These are phyloP conservation scores for Chaetophractus vellerosus DNA, from an alignment of 2,797 vertebrate species.

Conservation along the genomic window DNA sequence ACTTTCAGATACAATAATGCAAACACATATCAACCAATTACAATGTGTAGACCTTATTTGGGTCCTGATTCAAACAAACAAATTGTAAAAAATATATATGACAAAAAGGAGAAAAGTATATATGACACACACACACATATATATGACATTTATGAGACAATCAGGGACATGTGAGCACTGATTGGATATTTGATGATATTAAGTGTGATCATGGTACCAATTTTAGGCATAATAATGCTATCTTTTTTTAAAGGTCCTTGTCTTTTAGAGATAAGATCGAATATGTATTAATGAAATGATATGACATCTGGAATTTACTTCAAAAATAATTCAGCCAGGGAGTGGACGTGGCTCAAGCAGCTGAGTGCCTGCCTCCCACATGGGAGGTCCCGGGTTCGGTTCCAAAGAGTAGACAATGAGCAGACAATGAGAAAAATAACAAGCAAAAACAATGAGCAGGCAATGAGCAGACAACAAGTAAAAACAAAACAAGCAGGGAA, in stretches of 20 bases:
- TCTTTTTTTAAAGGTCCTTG: neutral
- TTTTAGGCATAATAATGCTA: neutral
- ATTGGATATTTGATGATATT: neutral
- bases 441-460: too few relatives aligned
- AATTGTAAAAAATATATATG: neutral
- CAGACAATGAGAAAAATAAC: too few relatives aligned
- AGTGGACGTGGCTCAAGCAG: too few relatives aligned
- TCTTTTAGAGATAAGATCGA: neutral
- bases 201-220: neutral
- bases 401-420: too few relatives aligned
- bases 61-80: neutral
- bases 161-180: neutral
- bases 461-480: too few relatives aligned
- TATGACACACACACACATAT: neutral
- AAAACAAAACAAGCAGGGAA: too few relatives aligned
- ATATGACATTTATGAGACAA: neutral
- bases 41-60: neutral
- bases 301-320: neutral
- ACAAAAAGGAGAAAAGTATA: neutral
- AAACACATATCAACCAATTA: neutral
- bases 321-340: neutral
- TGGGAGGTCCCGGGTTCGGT: too few relatives aligned
- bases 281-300: constrained; percentile 6
- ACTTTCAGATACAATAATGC: neutral
- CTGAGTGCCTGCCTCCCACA: too few relatives aligned